Evolutionary conservation across 1,140 invertebrate species (phyloP).

Genomic region (Philopotamus ludificatus): DNA sequence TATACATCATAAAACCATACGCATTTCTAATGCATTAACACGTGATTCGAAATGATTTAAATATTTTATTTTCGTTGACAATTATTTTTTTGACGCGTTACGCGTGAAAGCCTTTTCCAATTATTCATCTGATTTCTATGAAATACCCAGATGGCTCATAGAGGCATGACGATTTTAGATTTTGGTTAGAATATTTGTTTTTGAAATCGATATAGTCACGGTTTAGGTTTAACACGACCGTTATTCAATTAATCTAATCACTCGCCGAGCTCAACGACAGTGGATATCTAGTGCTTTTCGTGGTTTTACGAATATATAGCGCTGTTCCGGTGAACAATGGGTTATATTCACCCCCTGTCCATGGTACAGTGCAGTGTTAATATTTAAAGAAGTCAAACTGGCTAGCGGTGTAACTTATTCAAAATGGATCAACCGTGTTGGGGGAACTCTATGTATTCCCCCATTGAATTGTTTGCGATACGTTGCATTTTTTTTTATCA

Average conservation of each 20-base stretch:
- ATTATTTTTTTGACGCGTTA: conserved; percentile 16
- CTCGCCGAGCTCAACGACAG: no score
- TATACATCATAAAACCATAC: neutral
- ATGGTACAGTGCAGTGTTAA: conserved; percentile 42
- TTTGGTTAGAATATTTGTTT: no score
- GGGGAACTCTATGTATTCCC: conserved; percentile 42
- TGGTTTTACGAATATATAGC: no score
- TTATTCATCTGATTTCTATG: conserved; percentile 14
- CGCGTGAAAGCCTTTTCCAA: conserved; percentile 18
- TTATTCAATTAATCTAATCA: no score
- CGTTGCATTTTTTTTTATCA: conserved; percentile 26
- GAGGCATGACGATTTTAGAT: conserved; percentile 24
- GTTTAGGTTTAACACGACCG: no score
- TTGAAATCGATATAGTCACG: no score
- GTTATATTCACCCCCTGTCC: conserved; percentile 19
- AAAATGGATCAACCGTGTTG: conserved; percentile 50
- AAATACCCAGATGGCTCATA: conserved; percentile 17
- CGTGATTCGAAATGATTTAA: no score
- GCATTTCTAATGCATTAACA: neutral
- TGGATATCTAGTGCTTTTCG: no score
- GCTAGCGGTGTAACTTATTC: conserved; percentile 55
- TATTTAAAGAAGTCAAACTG: conserved; percentile 54
- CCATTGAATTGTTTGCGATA: conserved; percentile 47
- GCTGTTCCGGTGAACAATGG: no score
- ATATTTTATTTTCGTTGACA: no score